Conservation (phyloP, 2,797 vertebrate genomes). For the Molossus alvarezi region DNA sequence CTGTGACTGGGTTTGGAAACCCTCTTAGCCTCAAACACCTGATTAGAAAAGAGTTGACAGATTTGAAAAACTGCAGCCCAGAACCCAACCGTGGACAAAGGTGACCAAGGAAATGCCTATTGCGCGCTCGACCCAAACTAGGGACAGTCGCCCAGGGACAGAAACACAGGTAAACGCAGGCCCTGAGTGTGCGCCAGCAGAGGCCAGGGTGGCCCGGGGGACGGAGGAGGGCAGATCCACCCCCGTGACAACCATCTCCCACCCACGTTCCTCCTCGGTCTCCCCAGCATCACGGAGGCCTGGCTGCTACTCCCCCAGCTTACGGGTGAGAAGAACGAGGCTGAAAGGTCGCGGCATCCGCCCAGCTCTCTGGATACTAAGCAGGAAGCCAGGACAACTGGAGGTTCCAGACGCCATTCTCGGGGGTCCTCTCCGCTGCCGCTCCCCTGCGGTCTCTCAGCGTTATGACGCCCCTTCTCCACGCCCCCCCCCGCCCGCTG, state of each 20-base stretch:
- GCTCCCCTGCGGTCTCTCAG: neutral
- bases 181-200: accelerated
- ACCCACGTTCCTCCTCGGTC: neutral
- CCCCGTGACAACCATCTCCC: neutral
- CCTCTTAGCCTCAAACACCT: neutral
- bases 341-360: neutral
- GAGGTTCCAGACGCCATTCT: neutral
- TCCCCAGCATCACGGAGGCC: neutral
- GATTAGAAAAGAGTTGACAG: neutral
- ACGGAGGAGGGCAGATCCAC: accelerated
- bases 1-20: neutral
- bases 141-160: no score
- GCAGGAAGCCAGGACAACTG: neutral
- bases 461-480: neutral
- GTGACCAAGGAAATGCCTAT: accelerated
- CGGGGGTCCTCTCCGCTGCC: neutral
- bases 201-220: accelerated
- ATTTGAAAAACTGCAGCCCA: neutral
- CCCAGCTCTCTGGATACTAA: neutral
- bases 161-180: no score
- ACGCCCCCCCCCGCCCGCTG: neutral
- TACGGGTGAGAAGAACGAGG: neutral
- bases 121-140: accelerated
- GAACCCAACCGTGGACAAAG: neutral
- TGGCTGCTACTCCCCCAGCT: no score